phyloP scores from a whole-genome alignment of 2,113 vertebrate species.

The Callipepla squamata region DNA sequence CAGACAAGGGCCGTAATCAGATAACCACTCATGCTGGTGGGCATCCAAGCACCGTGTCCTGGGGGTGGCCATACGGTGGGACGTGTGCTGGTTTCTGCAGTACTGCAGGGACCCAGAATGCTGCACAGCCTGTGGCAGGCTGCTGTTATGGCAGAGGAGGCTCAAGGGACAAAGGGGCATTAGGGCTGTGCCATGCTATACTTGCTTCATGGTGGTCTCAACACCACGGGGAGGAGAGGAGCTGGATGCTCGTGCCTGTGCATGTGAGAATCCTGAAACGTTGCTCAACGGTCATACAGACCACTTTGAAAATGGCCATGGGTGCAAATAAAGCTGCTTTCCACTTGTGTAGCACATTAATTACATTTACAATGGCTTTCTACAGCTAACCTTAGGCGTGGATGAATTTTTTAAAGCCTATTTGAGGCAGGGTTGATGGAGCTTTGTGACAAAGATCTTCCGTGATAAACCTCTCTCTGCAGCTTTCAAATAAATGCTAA shows the following conservation, averaged over 20 bases:
- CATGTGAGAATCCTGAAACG: neutral
- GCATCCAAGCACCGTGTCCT: neutral
- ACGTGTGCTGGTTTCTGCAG: neutral
- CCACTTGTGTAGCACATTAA: neutral
- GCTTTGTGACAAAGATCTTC: neutral
- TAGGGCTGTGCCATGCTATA: neutral
- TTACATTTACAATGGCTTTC: neutral
- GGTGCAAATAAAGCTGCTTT: neutral
- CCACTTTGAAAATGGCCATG: neutral
- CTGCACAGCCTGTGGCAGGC: accelerated
- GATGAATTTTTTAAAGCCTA: neutral
- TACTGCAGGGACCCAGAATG: neutral
- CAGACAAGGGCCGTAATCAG: neutral
- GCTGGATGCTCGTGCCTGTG: neutral
- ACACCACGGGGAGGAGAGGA: neutral
- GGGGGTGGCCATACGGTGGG: accelerated
- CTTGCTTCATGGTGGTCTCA: neutral
- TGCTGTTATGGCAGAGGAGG: neutral
- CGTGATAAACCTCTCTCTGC: neutral
- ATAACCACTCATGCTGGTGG: neutral
- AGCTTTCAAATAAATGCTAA: neutral
- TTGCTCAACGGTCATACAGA: neutral
- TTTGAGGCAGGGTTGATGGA: neutral
- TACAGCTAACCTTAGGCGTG: neutral
- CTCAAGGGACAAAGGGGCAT: neutral